Evolutionary conservation across 2,888 invertebrate genomes (phyloP), one percentile per base, ranked within the genome.

Genomic region (Ecdyonurus torrentis): DNA sequence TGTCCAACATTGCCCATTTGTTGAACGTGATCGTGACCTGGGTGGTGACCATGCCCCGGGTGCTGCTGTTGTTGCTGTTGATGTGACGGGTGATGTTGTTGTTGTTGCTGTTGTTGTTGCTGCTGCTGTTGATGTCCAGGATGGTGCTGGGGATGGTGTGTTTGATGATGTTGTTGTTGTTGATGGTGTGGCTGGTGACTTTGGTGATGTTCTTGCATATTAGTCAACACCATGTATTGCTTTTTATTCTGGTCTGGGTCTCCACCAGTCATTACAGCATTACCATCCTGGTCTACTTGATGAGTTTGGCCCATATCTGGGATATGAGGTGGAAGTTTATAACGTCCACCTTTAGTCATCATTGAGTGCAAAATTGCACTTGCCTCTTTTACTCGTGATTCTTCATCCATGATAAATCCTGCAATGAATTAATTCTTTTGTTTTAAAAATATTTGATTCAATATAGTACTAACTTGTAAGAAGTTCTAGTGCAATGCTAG

Each of bases 331-430:
- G 18, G 22, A 23, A 60, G 2, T 10, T 55, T 20, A 18, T 19
- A 15, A 2, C 60, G 63, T 24, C 37, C 61, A 63, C 62, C 63
- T 64, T 22, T 63, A 25, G n/a, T 53, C 52, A 20, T 50, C 60
- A 24, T 63, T 58, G 24, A 62, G 25, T 55, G 58, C 53, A 52
- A 58, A 59, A 3, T 25, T 74, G 85, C 85, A 70, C 83, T 85
- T 22, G 85, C 85, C 72, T 85, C 85, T 73, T 84, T 84, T 74
- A 84, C 85, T 10, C 19, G 52, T 22, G 5, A 23, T 3, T 58
- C 58, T 15, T 7, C 59, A 7, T 7, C 25, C 20, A 25, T 18
- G 37, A 15, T 74, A 65, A 24, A 2, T 61, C 52, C 58, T 15
- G 25, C 23, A 23, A 18, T 55, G 22, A 52, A 59, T 25, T 19